Evolutionary conservation across 2,113 vertebrate genomes (phyloP).

Genomic region (Sceloporus undulatus): DNA sequence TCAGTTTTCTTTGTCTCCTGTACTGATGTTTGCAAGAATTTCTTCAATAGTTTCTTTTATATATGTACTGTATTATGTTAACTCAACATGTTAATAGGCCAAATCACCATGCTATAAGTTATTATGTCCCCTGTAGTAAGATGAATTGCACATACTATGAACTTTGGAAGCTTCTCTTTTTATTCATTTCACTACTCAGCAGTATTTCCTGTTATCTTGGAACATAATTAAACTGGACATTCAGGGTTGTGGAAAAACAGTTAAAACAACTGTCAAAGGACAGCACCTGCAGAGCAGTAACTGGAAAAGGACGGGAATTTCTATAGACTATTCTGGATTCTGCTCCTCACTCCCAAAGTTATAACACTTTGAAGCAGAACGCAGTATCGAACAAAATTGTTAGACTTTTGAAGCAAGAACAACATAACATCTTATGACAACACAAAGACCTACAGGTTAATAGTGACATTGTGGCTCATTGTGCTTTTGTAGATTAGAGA

Average conservation of each 20-base stretch:
- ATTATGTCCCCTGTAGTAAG: neutral
- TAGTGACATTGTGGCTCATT: too few species aligned
- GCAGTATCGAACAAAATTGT: neutral
- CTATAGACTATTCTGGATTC: constrained; percentile 2
- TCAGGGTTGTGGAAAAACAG: constrained; percentile 41
- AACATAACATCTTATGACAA: too few species aligned
- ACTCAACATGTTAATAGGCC: constrained; percentile 36
- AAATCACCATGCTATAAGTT: constrained; percentile 1
- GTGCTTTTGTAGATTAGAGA: too few species aligned
- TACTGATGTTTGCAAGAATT: neutral
- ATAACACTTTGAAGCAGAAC: neutral
- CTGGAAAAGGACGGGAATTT: constrained; percentile 27
- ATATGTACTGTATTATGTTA: neutral
- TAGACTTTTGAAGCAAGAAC: too few species aligned
- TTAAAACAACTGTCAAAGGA: constrained; percentile 40
- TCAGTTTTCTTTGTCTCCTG: neutral
- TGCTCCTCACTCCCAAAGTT: too few species aligned
- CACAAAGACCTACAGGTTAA: too few species aligned
- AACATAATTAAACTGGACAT: constrained; percentile 26
- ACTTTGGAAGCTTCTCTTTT: constrained; percentile 36
- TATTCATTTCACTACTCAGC: constrained; percentile 39
- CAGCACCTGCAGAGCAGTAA: neutral
- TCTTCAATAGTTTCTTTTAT: neutral
- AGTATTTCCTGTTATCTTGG: constrained; percentile 54
- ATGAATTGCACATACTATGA: constrained; percentile 47